Evolutionary conservation across 2,797 vertebrate species (phyloP), one percentile per base, ranked within the genome.

Genomic region (Melanotaenia pygmaea): DNA sequence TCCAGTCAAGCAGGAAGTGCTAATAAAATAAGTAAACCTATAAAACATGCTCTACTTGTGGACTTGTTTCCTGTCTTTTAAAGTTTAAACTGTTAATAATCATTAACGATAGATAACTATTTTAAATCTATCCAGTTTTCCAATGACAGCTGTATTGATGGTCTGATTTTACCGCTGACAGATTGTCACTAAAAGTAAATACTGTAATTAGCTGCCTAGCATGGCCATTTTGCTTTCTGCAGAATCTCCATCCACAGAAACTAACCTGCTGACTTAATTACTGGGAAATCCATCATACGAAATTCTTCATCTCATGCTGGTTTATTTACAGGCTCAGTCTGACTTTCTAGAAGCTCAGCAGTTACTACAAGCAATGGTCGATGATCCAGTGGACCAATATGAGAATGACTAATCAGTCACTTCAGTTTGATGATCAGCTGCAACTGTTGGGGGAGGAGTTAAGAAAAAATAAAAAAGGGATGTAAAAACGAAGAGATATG

Each of bases 241-340:
- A 9, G 2, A 7, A 24, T 26, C 32, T 65, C 47, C 22, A 65
- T 64, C 47, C 47, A 64, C 62, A 64, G 30, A 32, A 34, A 14
- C 11, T 5, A 5, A 7, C 14, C 12, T 12, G 11, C 40, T 45
- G 40, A n/a, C 60, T 43, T 47, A 43, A 63, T 32, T 34, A 12
- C 61, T 32, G 43, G 4, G 14, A 63, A 32, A 54, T 63, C 35
- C 51, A 38, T 66, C 64, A 40, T 26, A 38, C 20, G 8, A 65
- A 47, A 47, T 32, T 62, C 18, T 47, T 32, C 60, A 28, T 22
- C 16, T n/a, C 35, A 18, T 30, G 5, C 16, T 67, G 64, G 32
- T 40, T 57, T 56, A 11, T 40, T 40, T 26, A 38, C 35, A 40
- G 64, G 6, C 24, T 28, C 24, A 8, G 14, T 26, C 10, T n/a